A percentile compares a stretch with the other conserved stretches of the same genome.
Conservation (phyloP, 2,888 invertebrate genomes). For the Phanerotoma sp. region DNA sequence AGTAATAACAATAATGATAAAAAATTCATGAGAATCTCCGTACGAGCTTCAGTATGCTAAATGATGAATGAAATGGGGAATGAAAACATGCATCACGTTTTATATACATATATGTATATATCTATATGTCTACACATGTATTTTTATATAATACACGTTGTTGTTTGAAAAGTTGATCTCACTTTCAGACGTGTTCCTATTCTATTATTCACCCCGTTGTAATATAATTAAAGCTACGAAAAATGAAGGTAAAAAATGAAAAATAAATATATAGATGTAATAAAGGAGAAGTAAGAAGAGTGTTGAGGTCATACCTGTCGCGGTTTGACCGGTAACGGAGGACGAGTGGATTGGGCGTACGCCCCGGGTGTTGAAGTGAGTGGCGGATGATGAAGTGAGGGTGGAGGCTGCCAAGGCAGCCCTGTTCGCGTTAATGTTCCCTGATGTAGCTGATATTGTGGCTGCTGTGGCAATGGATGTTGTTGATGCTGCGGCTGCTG, state of each 20-base stretch:
- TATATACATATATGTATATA: no score
- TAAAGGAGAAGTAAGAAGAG: no score
- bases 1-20: conserved; percentile 5
- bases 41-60: conserved; percentile 5
- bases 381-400: conserved; percentile 56
- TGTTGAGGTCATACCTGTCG: conserved; percentile 50
- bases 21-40: conserved; percentile 7
- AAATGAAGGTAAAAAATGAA: no score
- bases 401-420: conserved; percentile 57
- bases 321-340: conserved; percentile 54
- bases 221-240: no score
- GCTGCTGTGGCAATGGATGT: conserved; percentile 23
- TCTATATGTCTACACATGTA: no score
- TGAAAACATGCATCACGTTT: neutral
- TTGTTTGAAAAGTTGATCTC: neutral
- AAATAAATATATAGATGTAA: no score
- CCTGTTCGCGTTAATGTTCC: conserved; percentile 53
- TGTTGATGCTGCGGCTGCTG: conserved; percentile 25
- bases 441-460: conserved; percentile 37
- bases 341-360: conserved; percentile 50
- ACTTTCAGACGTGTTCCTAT: neutral
- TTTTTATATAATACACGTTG: no score
- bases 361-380: conserved; percentile 48
- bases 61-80: conserved; percentile 9
- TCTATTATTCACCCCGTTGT: neutral